Base-by-base conservation (phyloP, 2,797 vertebrate genomes). In the Carapus acus region DNA sequence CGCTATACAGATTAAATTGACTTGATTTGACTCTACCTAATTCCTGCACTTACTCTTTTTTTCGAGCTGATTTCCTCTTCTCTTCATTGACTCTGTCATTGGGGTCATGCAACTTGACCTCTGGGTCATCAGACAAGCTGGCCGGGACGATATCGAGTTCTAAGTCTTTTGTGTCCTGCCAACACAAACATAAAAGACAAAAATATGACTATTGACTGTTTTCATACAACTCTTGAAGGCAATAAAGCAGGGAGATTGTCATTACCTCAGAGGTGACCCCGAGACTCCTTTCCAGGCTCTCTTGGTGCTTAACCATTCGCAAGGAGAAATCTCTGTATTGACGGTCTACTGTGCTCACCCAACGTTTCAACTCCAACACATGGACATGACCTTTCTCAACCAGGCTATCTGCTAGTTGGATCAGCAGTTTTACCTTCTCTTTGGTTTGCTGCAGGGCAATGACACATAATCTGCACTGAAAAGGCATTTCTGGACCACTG, bases 381-480 rank as follows among this genome's bases (percentile, higher is more conserved):
- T 98, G 96, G 45, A 90, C 91, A 15, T 98, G 96, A 38, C 96
- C 95, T 73, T 97, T 97, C 78, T 98, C 95, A 79, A 98, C 93
- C 77, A 98, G 92, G 73, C 90, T 94, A 79, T 98, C 94, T 0
- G 96, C 96, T 74, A 98, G 73, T 76, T 96, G 94, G 84, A 98
- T 96, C 74, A 98, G 89, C 64, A 98, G 90, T 78, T 96, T 94
- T 83, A 98, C 96, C 80, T 96, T 97, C 78, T 98, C 96, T 84
- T 96, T 96, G 14, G 93, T 97, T 96, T 98, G 94, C 94, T 98
- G 88, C 2, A 54, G 73, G 38, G 54, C 24, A 67, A 7, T 29
- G 3, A 52, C 36, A 38, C 36, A 38, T 3, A 38, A 15, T n/a
- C 36, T 27, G 14, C 39, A 20, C 39, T 19, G 5, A 27, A 27